Base-by-base conservation (phyloP, 2,113 vertebrate genomes). In the Noctilio leporinus region DNA sequence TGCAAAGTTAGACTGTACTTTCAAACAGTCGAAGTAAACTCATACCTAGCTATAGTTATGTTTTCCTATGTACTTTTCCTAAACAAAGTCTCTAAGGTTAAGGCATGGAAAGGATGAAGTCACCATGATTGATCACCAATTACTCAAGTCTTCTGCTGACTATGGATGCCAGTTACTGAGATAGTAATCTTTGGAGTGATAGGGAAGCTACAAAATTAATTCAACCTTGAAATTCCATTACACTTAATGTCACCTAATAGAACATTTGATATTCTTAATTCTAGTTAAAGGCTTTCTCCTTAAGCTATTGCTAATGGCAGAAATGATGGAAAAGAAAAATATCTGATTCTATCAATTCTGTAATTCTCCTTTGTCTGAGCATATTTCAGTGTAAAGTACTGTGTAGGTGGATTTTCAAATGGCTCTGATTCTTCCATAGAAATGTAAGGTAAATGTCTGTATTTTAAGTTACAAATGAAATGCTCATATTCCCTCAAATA, bases 151-250 rank as follows among this genome's bases (percentile, higher is more conserved):
- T 96, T 97, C 89, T 89, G 92, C 92, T 96, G 96, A 94, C 91
- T 97, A 75, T 64, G 96, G 96, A 97, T 97, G 95, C 94, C 95
- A 98, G 94, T 95, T 97, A 97, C 96, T 94, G 88, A 98, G 97
- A 98, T 96, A 95, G 87, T 82, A 84, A 95, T 97, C 94, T 96
- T 96, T 57, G 78, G 73, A 97, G 77, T 97, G 97, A 98, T 98
- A 98, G 86, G 67, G 77, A 78, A 97, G 72, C 86, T 75, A 96
- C 95, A 93, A 97, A 98, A 98, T 98, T 98, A 98, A 97, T 93
- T 65, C 96, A 97, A 95, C 97, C 97, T 98, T 98, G 97, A 97
- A 94, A 97, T 98, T 98, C 97, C 95, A 97, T 98, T 98, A 97
- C 62, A 97, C 95, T 97, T 97, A 96, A 93, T 45, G 89, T 98